Percentiles rank a stretch among this genome's conserved stretches.
These are phyloP conservation scores for Haplochromis burtoni DNA, from an alignment of 2,113 vertebrate species.

Conservation along the genomic window DNA sequence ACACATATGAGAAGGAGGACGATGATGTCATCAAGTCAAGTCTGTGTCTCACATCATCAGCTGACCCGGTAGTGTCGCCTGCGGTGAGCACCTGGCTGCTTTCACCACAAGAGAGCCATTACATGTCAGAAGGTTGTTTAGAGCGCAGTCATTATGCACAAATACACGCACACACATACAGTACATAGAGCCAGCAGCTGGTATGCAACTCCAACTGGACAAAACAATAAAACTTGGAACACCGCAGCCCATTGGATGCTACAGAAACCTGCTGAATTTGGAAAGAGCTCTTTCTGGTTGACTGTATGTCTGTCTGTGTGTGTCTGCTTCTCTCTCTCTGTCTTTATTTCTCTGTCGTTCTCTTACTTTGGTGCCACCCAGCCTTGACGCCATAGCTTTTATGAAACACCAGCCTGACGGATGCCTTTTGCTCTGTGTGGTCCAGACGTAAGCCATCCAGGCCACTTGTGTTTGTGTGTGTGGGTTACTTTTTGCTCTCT, in stretches of 20 bases:
- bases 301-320: neutral
- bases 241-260: conserved; percentile 22
- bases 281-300: neutral
- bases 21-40: conserved; percentile 55
- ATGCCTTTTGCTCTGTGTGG: conserved; percentile 58
- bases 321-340: neutral
- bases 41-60: conserved; percentile 30
- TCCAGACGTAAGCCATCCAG: conserved; percentile 58
- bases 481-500: neutral
- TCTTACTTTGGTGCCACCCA: conserved; percentile 38
- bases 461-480: conserved; percentile 50
- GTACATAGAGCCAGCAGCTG: conserved; percentile 29
- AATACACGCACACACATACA: neutral
- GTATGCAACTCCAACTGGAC: conserved; percentile 40
- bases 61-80: conserved; percentile 40
- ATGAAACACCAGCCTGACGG: conserved; percentile 28
- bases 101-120: conserved; percentile 53
- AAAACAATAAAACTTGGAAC: conserved; percentile 52
- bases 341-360: neutral
- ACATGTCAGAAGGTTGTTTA: conserved; percentile 42
- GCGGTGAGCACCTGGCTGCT: conserved; percentile 60
- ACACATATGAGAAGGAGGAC: neutral
- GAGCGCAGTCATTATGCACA: conserved; percentile 23
- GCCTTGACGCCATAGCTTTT: conserved; percentile 27
- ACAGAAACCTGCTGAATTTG: conserved; percentile 41